Conservation (phyloP, 2,113 vertebrate species). For the Monarcha castaneiventris region DNA sequence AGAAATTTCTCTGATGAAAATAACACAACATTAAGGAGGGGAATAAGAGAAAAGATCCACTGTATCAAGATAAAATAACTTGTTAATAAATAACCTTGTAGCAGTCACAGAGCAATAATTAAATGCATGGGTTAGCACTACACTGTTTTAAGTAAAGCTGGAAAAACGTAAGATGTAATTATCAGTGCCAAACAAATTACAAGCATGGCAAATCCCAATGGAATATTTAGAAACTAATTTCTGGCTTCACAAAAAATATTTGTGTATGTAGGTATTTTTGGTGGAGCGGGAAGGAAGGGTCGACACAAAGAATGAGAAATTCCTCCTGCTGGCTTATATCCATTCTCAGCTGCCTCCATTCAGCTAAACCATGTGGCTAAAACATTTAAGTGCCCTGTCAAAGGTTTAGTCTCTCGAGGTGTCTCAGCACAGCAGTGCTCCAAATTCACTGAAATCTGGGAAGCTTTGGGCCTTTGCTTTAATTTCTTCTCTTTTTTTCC, state of each 20-base stretch:
- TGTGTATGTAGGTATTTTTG: conserved; percentile 67
- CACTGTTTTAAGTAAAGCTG: conserved; percentile 78
- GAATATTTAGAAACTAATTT: conserved; percentile 78
- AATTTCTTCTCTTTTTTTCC: conserved; percentile 7
- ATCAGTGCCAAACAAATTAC: conserved; percentile 80
- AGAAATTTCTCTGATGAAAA: conserved; percentile 82
- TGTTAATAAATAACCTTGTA: conserved; percentile 83
- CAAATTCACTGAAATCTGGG: not conserved
- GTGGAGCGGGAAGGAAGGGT: conserved; percentile 1
- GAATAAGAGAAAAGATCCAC: conserved; percentile 73
- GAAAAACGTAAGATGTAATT: conserved; percentile 76
- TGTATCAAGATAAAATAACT: conserved; percentile 80
- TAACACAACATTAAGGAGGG: conserved; percentile 78
- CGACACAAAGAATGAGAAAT: not conserved
- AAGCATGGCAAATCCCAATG: conserved; percentile 70
- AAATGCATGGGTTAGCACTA: conserved; percentile 75
- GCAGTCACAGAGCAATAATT: conserved; percentile 78
- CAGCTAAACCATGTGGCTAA: not conserved
- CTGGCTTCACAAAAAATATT: conserved; percentile 73
- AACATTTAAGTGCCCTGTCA: conserved; percentile 11
- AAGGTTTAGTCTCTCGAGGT: conserved; percentile 34
- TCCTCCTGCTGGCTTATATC: conserved; percentile 18
- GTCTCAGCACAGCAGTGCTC: not conserved
- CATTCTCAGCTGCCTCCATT: not conserved
- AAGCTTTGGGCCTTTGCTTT: conserved; percentile 2